A percentile compares a stretch with the other conserved stretches of the same genome.
phyloP scores from a whole-genome alignment of 2,888 invertebrate species.

The Parochlus steinenii region DNA sequence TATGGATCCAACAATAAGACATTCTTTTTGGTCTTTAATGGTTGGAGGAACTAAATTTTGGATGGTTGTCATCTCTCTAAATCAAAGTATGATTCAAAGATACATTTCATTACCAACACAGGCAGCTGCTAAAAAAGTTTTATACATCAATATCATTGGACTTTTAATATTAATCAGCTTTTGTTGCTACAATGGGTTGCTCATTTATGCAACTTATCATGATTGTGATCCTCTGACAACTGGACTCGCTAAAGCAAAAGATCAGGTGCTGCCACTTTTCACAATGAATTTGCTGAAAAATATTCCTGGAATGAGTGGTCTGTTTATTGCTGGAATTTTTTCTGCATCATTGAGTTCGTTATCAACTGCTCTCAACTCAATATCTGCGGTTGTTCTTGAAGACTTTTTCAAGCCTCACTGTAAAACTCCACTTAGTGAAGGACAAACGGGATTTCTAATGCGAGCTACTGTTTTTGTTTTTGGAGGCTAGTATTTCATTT shows the following conservation, averaged over 20 bases:
- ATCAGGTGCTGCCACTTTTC: slow-evolving; percentile 65
- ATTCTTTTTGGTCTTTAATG: slow-evolving; percentile 58
- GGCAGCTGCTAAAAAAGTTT: slow-evolving; percentile 47
- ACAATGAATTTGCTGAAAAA: slow-evolving; percentile 70
- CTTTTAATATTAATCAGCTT: slow-evolving; percentile 41
- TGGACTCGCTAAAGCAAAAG: slow-evolving; percentile 52
- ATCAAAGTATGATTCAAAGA: slow-evolving; percentile 74
- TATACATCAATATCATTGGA: slow-evolving; percentile 47
- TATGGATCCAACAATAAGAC: slow-evolving; percentile 56
- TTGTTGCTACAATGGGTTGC: slow-evolving; percentile 53
- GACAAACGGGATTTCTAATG: slow-evolving; percentile 43
- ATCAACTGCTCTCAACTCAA: slow-evolving; percentile 64
- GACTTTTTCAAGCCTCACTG: slow-evolving; percentile 57
- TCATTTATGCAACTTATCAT: slow-evolving; percentile 56
- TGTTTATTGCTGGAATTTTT: slow-evolving; percentile 80
- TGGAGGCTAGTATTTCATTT: too few species aligned
- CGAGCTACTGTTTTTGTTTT: slow-evolving; percentile 45
- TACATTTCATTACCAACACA: slow-evolving; percentile 59
- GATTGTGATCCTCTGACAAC: slow-evolving; percentile 66
- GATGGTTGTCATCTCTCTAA: slow-evolving; percentile 58
- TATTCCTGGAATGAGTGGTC: slow-evolving; percentile 65
- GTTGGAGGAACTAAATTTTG: slow-evolving; percentile 62
- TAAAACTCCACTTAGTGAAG: slow-evolving; percentile 37
- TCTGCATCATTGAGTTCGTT: slow-evolving; percentile 67
- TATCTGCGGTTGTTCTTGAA: slow-evolving; percentile 65